Evolutionary conservation across 2,888 invertebrate genomes (phyloP).

Genomic region (Tiliacea aurago): DNA sequence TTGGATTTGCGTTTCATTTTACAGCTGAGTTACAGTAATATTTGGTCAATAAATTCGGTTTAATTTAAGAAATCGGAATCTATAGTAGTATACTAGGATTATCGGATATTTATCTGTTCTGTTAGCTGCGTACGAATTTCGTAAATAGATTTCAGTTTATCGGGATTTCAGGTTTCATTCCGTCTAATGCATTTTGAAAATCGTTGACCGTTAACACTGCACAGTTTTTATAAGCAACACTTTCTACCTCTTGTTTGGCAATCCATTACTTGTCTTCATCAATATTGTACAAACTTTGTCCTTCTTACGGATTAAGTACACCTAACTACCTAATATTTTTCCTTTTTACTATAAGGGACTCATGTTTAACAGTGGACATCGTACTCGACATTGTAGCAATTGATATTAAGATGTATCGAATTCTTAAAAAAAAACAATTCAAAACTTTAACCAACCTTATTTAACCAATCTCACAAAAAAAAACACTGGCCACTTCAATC

Average conservation of each 20-base stretch:
- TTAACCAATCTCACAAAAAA: constrained; percentile 18
- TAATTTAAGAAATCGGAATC: constrained; percentile 28
- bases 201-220: neutral
- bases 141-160: constrained; percentile 12
- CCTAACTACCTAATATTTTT: neutral
- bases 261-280: neutral
- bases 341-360: neutral
- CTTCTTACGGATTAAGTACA: too few relatives aligned
- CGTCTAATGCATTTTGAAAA: neutral
- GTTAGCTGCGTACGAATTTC: constrained; percentile 9
- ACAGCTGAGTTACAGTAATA: constrained; percentile 22
- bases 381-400: too few relatives aligned
- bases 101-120: constrained; percentile 24
- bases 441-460: constrained; percentile 52
- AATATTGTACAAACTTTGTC: neutral
- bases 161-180: neutral
- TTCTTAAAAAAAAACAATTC: neutral
- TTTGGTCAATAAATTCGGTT: constrained; percentile 44
- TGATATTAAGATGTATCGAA: neutral
- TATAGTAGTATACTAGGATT: constrained; percentile 23
- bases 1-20: constrained; percentile 32
- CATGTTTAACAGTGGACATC: neutral
- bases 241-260: neutral
- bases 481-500: constrained; percentile 37
- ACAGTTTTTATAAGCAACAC: neutral